Evolutionary conservation across 2,113 vertebrate species (phyloP), one percentile per base, ranked within the genome.

Genomic region (Fregata magnificens): DNA sequence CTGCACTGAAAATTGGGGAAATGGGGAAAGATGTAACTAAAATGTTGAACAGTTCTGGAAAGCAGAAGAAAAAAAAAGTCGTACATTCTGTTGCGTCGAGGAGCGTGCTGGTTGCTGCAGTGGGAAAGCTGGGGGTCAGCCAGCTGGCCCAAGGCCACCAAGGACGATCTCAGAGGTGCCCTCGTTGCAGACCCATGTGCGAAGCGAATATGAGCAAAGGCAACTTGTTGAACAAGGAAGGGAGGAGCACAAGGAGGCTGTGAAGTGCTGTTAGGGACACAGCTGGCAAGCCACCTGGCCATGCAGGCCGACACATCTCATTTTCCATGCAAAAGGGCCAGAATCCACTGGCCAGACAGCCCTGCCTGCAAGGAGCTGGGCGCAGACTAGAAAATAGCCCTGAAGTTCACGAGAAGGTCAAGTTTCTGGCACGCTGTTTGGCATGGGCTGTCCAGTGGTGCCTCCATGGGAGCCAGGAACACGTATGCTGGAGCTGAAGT

Each of bases 271-370:
- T 3, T 34, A 22, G 67, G 96, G 90, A 73, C 50, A 7, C 71
- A 67, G 90, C 94, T 96, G 97, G 95, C 96, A 7, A 47, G 29
- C 12, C 88, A 79, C 21, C 15, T 10, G 2, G 31, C 86, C 86
- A 19, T 74, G 93, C 55, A 69, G 77, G 78, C 73, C 16, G 38
- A 86, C 47, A 91, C 50, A 74, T 34, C 78, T 72, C 84, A 38
- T 95, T 97, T 97, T 97, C 96, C 96, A 49, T 11, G 38, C 71
- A 36, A 2, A 84, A 88, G 47, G 86, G 82, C 95, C 93, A 93
- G 96, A 42, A 95, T 70, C n/a, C 82, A 11, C 47, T 11, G 88
- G 90, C 85, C 97, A 93, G 94, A 88, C 79, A 44, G 80, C 10
- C n/a, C 90, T 95, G 96, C 88, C 88, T 93, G 88, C 82, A 13